phyloP scores from a whole-genome alignment of 2,888 invertebrate genomes.

The Chouioia cunea region DNA sequence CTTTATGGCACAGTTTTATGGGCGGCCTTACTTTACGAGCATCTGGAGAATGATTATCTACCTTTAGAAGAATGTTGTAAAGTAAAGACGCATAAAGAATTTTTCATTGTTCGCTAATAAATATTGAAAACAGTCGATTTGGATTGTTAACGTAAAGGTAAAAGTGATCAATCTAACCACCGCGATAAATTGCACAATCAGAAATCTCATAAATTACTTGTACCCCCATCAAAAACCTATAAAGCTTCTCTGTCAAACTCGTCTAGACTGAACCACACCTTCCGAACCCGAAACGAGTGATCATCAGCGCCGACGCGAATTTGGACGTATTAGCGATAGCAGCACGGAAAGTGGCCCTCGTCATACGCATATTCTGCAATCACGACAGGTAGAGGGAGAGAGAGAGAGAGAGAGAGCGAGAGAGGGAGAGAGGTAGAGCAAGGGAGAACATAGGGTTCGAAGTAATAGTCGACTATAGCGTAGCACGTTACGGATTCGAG shows the following conservation, averaged over 20 bases:
- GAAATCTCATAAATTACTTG: too few species aligned
- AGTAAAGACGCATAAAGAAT: too few species aligned
- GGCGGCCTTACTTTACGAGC: slow-evolving; percentile 20
- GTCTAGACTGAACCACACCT: too few species aligned
- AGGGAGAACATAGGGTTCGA: slow-evolving; percentile 16
- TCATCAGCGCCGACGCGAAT: background rate
- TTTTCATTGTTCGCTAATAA: too few species aligned
- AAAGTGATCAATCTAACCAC: too few species aligned
- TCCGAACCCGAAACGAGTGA: too few species aligned
- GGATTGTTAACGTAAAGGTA: too few species aligned
- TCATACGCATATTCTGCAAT: background rate
- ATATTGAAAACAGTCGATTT: too few species aligned
- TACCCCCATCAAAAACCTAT: too few species aligned
- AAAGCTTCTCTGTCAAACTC: too few species aligned
- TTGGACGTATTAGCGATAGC: slow-evolving; percentile 17
- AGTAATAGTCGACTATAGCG: slow-evolving; percentile 35
- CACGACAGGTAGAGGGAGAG: background rate
- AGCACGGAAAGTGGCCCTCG: slow-evolving; percentile 21
- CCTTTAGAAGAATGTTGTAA: background rate
- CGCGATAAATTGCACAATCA: too few species aligned
- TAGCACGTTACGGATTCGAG: slow-evolving; percentile 35
- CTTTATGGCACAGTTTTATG: slow-evolving; percentile 17
- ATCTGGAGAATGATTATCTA: slow-evolving; percentile 13
- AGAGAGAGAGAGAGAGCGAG: background rate
- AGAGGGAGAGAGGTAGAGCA: background rate